Conservation (phyloP, 2,113 vertebrate species). For the Lagopus leucura region DNA sequence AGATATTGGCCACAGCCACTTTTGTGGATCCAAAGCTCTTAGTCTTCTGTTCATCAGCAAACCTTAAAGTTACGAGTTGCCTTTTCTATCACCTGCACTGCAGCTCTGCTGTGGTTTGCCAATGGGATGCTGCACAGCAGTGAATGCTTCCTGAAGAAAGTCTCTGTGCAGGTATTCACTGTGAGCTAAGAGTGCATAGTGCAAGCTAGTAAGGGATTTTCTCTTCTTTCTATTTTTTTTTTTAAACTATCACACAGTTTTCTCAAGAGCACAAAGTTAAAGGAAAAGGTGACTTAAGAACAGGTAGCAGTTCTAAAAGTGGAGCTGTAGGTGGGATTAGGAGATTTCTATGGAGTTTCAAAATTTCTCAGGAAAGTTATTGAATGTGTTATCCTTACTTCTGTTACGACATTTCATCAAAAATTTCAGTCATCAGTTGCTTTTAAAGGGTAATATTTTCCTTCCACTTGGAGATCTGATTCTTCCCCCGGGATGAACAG, state of each 20-base stretch:
- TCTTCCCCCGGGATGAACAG: conserved; percentile 12
- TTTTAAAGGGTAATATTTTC: conserved; percentile 15
- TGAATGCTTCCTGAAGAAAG: background rate
- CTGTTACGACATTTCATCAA: conserved; percentile 23
- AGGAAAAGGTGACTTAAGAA: conserved; percentile 37
- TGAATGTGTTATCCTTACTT: conserved; percentile 1
- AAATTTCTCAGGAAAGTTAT: conserved; percentile 17
- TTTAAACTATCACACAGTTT: background rate
- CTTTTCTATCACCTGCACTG: background rate
- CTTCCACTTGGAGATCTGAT: conserved; percentile 28
- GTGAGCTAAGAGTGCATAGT: background rate
- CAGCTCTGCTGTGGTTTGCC: background rate
- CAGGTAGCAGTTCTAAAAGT: conserved; percentile 10
- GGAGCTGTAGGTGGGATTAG: background rate
- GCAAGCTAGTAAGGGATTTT: background rate
- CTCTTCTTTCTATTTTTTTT: background rate
- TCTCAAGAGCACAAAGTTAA: conserved; percentile 29
- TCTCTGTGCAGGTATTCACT: background rate
- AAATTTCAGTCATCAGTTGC: conserved; percentile 43
- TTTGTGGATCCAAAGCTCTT: conserved; percentile 6
- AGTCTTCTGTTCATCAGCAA: conserved; percentile 21
- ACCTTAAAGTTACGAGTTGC: background rate
- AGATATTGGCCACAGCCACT: conserved; percentile 38
- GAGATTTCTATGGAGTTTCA: background rate
- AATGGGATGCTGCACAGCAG: background rate